Base-by-base conservation (phyloP, 2,113 vertebrate genomes). In the Isichthys henryi region DNA sequence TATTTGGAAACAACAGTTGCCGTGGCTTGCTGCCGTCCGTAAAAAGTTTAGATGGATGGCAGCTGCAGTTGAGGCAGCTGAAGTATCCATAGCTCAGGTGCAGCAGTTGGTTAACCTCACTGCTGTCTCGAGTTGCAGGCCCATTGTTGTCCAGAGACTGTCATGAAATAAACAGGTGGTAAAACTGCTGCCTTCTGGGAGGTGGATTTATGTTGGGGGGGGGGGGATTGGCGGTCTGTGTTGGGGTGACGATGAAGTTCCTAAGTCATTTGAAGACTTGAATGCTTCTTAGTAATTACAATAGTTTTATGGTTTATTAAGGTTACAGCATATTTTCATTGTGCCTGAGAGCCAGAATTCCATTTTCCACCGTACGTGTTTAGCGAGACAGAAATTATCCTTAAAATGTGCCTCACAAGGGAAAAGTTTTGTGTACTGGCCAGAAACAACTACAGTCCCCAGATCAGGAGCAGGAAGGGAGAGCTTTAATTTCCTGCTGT, bases 141-240 rank as follows among this genome's bases (percentile, higher is more conserved):
- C 92, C 92, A 94, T 96, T 96, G 95, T 96, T 94, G 89, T 80
- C 88, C 89, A 91, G 92, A 91, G 91, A 89, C 93, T 89, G 93
- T 92, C 91, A 92, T 91, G 92, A 93, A 93, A 93, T 88, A 92
- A 95, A 93, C 95, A 96, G 95, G 93, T 96, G 96, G 95, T 88
- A 91, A 91, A 96, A 95, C 92, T 91, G 82, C 89, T 91, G 87
- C 66, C 90, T 85, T 62, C 85, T 66, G 45, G 87, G 52, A 43
- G 74, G 27, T 45, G 86, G 19, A 27, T 39, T 52, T 1, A 35
- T 35, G 10, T 52, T 85, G 90, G 31, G 86, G 23, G 86, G 89
- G 56, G 84, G 89, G 13, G 3, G 66, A n/a, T 84, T 88, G 21
- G 88, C 86, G 89, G 88, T 19, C 31, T 82, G 89, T 31, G 83